Percentiles rank a stretch among this genome's conserved stretches.
Conservation (phyloP, 2,888 invertebrate genomes). For the Alloscopus bannaensis region DNA sequence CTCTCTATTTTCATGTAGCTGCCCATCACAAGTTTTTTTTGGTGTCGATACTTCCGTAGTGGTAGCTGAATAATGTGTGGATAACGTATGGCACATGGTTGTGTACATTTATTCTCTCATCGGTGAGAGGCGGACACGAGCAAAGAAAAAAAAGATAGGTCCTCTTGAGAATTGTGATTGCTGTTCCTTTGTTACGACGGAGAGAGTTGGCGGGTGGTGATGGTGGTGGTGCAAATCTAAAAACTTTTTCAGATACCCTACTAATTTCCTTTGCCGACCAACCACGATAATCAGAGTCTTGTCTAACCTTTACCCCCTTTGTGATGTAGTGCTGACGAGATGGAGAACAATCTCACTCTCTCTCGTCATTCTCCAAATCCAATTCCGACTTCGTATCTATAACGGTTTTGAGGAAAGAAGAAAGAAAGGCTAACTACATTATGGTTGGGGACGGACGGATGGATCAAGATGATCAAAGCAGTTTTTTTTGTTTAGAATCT, state of each 20-base stretch:
- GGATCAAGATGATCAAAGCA: no score
- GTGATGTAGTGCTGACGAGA: neutral
- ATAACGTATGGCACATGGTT: slow-evolving; percentile 15
- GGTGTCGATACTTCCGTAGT: neutral
- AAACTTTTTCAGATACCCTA: slow-evolving; percentile 31
- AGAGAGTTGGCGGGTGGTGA: slow-evolving; percentile 32
- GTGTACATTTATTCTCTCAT: slow-evolving; percentile 9
- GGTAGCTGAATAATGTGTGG: no score
- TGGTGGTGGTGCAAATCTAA: slow-evolving; percentile 50
- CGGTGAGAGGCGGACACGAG: neutral
- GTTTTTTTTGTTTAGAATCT: no score
- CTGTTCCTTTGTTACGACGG: slow-evolving; percentile 48
- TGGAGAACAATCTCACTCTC: slow-evolving; percentile 10
- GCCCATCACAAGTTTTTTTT: neutral
- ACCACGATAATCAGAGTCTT: slow-evolving; percentile 50
- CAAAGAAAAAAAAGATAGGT: no score
- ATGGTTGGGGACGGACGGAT: no score
- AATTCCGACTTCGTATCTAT: slow-evolving; percentile 35
- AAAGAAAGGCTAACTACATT: no score
- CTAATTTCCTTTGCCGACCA: slow-evolving; percentile 59
- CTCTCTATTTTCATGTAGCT: neutral
- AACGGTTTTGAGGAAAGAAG: no score
- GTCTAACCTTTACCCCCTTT: neutral
- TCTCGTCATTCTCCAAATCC: slow-evolving; percentile 21
- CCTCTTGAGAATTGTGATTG: slow-evolving; percentile 58